A percentile compares a stretch with the other conserved stretches of the same genome.
Evolutionary conservation across 2,888 invertebrate genomes (phyloP).

Genomic region (Hybos culiciformis): DNA sequence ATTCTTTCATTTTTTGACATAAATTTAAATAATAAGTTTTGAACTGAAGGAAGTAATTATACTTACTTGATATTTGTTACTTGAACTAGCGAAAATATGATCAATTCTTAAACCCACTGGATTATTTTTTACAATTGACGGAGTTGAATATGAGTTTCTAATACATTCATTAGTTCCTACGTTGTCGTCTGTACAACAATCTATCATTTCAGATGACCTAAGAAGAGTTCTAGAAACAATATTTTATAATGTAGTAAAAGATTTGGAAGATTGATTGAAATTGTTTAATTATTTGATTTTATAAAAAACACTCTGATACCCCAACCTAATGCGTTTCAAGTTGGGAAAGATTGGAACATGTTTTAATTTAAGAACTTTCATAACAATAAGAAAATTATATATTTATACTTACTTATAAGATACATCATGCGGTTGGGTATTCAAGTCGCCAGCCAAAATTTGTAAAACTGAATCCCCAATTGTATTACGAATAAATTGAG

Average conservation of each 20-base stretch:
- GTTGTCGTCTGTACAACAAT: slow-evolving; percentile 32
- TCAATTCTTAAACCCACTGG: slow-evolving; percentile 83
- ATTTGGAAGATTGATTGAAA: too few species aligned
- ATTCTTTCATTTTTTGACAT: too few species aligned
- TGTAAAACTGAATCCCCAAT: slow-evolving; percentile 63
- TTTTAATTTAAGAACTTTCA: too few species aligned
- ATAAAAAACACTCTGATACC: too few species aligned
- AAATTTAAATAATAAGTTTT: too few species aligned
- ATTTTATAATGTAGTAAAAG: too few species aligned
- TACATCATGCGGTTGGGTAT: slow-evolving; percentile 77
- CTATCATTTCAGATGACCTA: slow-evolving; percentile 42
- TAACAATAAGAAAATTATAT: background rate
- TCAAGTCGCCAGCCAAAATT: slow-evolving; percentile 88
- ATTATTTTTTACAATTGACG: slow-evolving; percentile 37
- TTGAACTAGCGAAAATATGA: slow-evolving; percentile 62
- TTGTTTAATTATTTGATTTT: too few species aligned
- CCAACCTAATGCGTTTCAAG: too few species aligned
- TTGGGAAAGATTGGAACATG: too few species aligned
- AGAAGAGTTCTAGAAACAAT: slow-evolving; percentile 39
- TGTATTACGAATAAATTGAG: slow-evolving; percentile 84
- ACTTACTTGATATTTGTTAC: slow-evolving; percentile 17
- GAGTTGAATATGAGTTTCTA: slow-evolving; percentile 67
- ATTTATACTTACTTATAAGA: slow-evolving; percentile 46
- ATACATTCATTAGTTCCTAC: slow-evolving; percentile 65
- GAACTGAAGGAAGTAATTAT: slow-evolving; percentile 2